phyloP scores from a whole-genome alignment of 2,797 vertebrate species.

The Epinephelus awoara region DNA sequence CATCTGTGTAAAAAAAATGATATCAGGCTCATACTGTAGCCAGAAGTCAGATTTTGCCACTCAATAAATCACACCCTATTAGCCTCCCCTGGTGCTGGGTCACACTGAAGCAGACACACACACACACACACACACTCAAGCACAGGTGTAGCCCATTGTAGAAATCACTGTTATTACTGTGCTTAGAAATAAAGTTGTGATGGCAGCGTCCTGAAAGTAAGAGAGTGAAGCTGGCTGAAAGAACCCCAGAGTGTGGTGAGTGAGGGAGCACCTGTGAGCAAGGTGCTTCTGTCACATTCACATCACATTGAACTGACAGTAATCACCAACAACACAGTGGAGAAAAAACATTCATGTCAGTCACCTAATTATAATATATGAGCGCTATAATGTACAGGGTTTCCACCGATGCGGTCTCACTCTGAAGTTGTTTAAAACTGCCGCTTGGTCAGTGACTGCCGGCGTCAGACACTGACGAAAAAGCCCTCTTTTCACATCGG shows the following conservation, averaged over 20 bases:
- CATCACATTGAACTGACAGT: too few species aligned
- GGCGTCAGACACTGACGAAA: too few species aligned
- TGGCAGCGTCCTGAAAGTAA: not conserved
- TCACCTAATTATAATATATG: not conserved
- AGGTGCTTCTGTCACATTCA: too few species aligned
- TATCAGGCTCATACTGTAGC: constrained; percentile 19
- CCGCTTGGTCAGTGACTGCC: too few species aligned
- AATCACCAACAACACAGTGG: not conserved
- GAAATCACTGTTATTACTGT: constrained; percentile 1
- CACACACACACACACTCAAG: not conserved
- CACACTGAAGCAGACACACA: constrained; percentile 15
- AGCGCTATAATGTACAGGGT: too few species aligned
- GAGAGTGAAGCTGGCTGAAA: not conserved
- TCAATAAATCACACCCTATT: constrained; percentile 58
- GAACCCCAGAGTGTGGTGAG: not conserved
- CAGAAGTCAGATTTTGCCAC: constrained; percentile 41
- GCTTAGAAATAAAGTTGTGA: not conserved
- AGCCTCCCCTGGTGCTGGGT: constrained; percentile 27
- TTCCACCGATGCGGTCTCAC: too few species aligned
- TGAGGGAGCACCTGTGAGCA: not conserved
- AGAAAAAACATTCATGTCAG: not conserved
- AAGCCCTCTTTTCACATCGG: too few species aligned
- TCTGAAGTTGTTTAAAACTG: too few species aligned
- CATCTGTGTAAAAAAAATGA: constrained; percentile 14
- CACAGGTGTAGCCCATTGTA: not conserved